Evolutionary conservation across 2,888 invertebrate genomes (phyloP).

Genomic region (Amphimallon solstitiale): DNA sequence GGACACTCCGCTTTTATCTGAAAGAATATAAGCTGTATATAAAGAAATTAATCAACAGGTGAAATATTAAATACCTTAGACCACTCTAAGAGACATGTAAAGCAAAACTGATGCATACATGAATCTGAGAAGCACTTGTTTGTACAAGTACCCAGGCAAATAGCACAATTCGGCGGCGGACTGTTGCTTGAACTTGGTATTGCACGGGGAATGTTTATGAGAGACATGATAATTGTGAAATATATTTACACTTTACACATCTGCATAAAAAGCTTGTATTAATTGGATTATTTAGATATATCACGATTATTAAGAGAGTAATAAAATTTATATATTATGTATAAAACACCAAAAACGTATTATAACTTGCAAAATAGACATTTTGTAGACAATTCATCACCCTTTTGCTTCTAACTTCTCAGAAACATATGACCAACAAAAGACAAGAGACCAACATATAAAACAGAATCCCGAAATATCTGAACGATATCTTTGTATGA

Average conservation of each 20-base stretch:
- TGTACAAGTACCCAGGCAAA: slow-evolving; percentile 86
- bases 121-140: slow-evolving; percentile 93
- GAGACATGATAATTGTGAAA: slow-evolving; percentile 32
- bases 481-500: too few relatives aligned
- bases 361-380: too few relatives aligned
- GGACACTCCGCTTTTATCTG: slow-evolving; percentile 94
- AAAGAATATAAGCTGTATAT: slow-evolving; percentile 52
- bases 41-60: slow-evolving; percentile 14
- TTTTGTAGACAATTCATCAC: too few relatives aligned
- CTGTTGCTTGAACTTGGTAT: slow-evolving; percentile 47
- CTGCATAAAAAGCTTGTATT: background rate
- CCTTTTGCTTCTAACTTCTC: too few relatives aligned
- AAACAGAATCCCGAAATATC: too few relatives aligned
- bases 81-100: slow-evolving; percentile 92
- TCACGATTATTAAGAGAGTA: too few relatives aligned
- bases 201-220: slow-evolving; percentile 37
- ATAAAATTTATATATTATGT: too few relatives aligned
- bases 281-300: too few relatives aligned
- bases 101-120: slow-evolving; percentile 95
- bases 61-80: slow-evolving; percentile 73
- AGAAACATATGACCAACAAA: too few relatives aligned
- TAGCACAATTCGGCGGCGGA: slow-evolving; percentile 90
- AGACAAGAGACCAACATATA: too few relatives aligned
- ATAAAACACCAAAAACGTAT: too few relatives aligned
- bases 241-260: background rate